Percentiles rank a stretch among this genome's conserved stretches.
phyloP scores from a whole-genome alignment of 2,113 vertebrate species.

The Piaya cayana region DNA sequence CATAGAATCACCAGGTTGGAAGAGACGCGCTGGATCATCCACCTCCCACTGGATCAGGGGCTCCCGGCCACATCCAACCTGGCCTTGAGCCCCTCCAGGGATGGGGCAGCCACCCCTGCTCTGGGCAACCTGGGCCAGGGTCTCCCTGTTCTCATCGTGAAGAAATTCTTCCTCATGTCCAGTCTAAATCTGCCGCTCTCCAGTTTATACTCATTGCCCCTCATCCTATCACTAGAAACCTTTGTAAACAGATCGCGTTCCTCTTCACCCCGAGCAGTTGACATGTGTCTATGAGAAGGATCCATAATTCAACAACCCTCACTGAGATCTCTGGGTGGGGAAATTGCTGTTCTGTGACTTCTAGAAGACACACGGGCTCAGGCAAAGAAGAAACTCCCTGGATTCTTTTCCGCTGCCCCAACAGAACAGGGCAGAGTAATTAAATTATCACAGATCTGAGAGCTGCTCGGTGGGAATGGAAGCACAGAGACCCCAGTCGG shows the following conservation, averaged over 20 bases:
- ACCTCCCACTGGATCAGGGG: too few species aligned
- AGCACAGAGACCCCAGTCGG: not conserved
- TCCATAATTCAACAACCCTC: not conserved
- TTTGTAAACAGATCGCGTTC: accelerated
- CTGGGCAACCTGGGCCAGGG: too few species aligned
- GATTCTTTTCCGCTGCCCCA: not conserved
- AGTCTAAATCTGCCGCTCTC: too few species aligned
- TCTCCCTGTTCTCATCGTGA: too few species aligned
- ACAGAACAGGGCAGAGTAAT: not conserved
- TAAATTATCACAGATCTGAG: slow-evolving; percentile 25
- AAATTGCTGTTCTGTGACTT: not conserved
- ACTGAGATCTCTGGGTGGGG: not conserved
- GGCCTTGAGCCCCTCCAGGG: too few species aligned
- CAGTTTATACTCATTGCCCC: too few species aligned
- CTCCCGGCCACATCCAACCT: too few species aligned
- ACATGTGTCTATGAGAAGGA: accelerated
- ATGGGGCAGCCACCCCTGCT: too few species aligned
- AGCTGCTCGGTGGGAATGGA: not conserved
- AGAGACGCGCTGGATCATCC: too few species aligned
- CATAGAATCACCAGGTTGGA: too few species aligned
- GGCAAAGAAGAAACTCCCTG: not conserved
- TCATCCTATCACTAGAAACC: too few species aligned
- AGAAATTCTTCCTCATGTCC: too few species aligned
- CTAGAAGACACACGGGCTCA: accelerated
- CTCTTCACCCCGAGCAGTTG: not conserved